Evolutionary conservation across 2,113 vertebrate species (phyloP), one percentile per base, ranked within the genome.

Genomic region (Xenopus borealis): DNA sequence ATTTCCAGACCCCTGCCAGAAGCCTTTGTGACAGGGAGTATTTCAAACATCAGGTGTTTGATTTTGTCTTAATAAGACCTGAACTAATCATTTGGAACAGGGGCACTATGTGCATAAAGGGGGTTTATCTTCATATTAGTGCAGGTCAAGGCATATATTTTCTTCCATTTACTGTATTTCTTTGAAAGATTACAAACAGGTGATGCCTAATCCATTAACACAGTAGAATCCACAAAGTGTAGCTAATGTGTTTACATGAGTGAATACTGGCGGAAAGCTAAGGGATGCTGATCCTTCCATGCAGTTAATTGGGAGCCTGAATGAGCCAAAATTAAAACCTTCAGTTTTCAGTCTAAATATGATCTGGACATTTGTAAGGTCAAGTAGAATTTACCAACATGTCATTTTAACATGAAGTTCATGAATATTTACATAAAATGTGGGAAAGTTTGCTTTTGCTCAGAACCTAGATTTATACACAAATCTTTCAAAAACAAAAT

Each of bases 101-200:
- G 64, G 46, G 65, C 55, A 75, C 40, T 14, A 18, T 27, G 16
- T 40, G 58, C 27, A 75, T 59, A 75, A 67, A 61, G 20, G 59
- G 59, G 73, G 46, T 66, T 75, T 69, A 69, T 75, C 66, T 69
- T 46, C 58, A 44, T 75, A 69, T 75, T 75, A 75, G 66, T 62
- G 58, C 66, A 69, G 66, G 66, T 69, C 73, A 63, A 52, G 40
- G 73, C 73, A 40, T 69, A 69, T 62, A 75, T 75, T 69, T 65
- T 53, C 27, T n/a, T 30, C 73, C 66, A 69, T 75, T 75, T 75
- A 75, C 73, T 69, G 73, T 69, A 75, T 69, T 75, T 72, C 57
- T 78, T 66, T 72, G 73, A 69, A 75, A 75, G 66, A 75, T 69
- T 75, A 75, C 57, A 75, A 69, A 75, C 73, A 75, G 73, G 73